Percentiles rank a stretch among this genome's conserved stretches.
These are phyloP conservation scores for Ceratina australensis DNA, from an alignment of 1,140 invertebrate species.

Conservation along the genomic window DNA sequence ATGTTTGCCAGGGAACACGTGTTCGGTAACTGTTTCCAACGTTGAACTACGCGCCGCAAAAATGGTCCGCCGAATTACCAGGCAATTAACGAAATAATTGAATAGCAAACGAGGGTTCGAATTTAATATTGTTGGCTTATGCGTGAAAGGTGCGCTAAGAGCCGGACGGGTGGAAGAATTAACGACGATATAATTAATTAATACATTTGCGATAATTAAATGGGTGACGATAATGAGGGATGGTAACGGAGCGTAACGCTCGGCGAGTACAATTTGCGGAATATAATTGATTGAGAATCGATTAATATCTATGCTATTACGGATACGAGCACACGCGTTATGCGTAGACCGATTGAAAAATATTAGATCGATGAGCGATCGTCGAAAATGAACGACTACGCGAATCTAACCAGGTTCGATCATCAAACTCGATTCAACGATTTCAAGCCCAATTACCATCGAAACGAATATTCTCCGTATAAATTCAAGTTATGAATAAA, in stretches of 20 bases:
- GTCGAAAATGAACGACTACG: too few relatives aligned
- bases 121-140: background rate
- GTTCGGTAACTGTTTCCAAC: background rate
- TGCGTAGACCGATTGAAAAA: background rate
- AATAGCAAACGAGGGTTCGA: background rate
- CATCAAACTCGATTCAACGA: too few relatives aligned
- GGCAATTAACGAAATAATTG: background rate
- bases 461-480: too few relatives aligned
- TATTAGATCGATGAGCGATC: background rate
- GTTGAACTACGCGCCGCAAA: background rate
- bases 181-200: slow-evolving; percentile 31
- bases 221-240: slow-evolving; percentile 6
- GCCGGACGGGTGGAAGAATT: background rate
- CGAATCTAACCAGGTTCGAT: too few relatives aligned
- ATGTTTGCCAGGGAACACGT: slow-evolving; percentile 23
- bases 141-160: background rate
- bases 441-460: too few relatives aligned
- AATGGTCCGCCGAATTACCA: background rate
- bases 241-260: background rate
- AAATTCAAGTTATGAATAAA: too few relatives aligned
- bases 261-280: slow-evolving; percentile 2
- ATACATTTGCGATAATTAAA: slow-evolving; percentile 42
- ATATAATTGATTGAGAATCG: slow-evolving; percentile 38
- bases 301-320: slow-evolving; percentile 31
- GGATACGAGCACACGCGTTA: background rate